Evolutionary conservation across 2,888 invertebrate species (phyloP).

Genomic region (Linhomoeus sp.): DNA sequence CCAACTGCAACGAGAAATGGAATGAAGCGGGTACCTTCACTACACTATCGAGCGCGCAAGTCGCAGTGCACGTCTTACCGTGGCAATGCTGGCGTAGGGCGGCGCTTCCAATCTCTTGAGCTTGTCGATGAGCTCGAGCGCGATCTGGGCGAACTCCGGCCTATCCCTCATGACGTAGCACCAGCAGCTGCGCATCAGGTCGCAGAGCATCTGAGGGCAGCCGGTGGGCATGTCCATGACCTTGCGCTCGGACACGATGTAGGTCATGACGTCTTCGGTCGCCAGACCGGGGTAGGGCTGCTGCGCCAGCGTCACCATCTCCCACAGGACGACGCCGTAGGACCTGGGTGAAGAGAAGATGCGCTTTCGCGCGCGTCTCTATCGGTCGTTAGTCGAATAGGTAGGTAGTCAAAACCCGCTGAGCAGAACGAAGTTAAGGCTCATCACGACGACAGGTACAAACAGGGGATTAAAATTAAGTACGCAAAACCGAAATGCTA

Average conservation of each 20-base stretch:
- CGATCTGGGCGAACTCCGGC: conserved; percentile 51
- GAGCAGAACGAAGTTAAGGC: too few relatives aligned
- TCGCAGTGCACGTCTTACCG: too few relatives aligned
- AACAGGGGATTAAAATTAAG: too few relatives aligned
- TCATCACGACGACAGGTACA: too few relatives aligned
- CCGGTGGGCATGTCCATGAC: conserved; percentile 87
- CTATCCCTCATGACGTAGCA: conserved; percentile 53
- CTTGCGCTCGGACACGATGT: conserved; percentile 47
- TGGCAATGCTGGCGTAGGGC: too few relatives aligned
- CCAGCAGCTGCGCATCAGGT: conserved; percentile 83
- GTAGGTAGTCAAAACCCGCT: too few relatives aligned
- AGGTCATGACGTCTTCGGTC: conserved; percentile 64
- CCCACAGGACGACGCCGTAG: conserved; percentile 49
- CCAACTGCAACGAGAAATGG: too few relatives aligned
- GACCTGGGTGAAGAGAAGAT: conserved; percentile 5
- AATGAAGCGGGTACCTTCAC: too few relatives aligned
- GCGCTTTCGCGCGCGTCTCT: neutral
- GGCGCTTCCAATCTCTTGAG: too few relatives aligned
- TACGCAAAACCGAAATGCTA: too few relatives aligned
- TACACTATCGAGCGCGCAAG: too few relatives aligned
- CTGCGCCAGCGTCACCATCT: conserved; percentile 91
- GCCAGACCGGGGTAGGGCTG: conserved; percentile 75
- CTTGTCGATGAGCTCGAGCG: neutral
- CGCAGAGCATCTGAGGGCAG: conserved; percentile 43
- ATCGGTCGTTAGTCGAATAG: too few relatives aligned